Percentiles rank a stretch among this genome's conserved stretches.
Conservation (phyloP, 2,888 invertebrate species). For the Drosophila ustulata region DNA sequence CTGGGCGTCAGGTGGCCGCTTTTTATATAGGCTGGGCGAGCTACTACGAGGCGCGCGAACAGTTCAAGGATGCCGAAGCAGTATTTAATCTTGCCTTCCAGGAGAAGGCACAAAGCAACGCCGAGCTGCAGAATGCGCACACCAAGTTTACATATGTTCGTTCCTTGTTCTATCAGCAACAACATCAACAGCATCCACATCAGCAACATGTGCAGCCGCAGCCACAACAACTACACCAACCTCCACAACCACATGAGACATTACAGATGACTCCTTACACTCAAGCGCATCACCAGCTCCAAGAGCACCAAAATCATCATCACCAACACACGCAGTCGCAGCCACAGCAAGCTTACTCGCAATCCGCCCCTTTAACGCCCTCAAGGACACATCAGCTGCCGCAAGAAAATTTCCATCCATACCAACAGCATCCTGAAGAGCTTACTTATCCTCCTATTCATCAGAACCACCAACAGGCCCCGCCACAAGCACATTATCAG, state of each 20-base stretch:
- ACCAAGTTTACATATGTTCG: slow-evolving; percentile 91
- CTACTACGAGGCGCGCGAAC: slow-evolving; percentile 92
- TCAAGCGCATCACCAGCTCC: slow-evolving; percentile 53
- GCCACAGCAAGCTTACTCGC: slow-evolving; percentile 29
- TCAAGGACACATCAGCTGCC: slow-evolving; percentile 37
- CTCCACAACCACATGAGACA: slow-evolving; percentile 50
- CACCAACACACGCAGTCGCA: slow-evolving; percentile 35
- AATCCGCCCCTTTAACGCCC: slow-evolving; percentile 10
- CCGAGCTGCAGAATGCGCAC: slow-evolving; percentile 91
- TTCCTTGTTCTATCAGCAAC: slow-evolving; percentile 62
- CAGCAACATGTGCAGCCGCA: slow-evolving; percentile 52
- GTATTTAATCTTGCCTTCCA: slow-evolving; percentile 92
- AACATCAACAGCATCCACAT: slow-evolving; percentile 43
- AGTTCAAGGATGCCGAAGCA: slow-evolving; percentile 93
- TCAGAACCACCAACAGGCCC: slow-evolving; percentile 35
- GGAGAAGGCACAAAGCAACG: slow-evolving; percentile 91
- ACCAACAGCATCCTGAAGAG: slow-evolving; percentile 56
- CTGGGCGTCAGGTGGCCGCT: slow-evolving; percentile 92
- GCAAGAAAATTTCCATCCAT: slow-evolving; percentile 57
- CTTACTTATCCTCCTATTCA: slow-evolving; percentile 42
- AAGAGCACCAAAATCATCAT: slow-evolving; percentile 40
- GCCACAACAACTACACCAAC: slow-evolving; percentile 36
- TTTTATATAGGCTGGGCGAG: slow-evolving; percentile 96
- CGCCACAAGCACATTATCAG: slow-evolving; percentile 46
- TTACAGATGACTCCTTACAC: slow-evolving; percentile 66